These are phyloP conservation scores for Apeltes quadracus DNA, from an alignment of 2,113 vertebrate species.

Conservation along the genomic window DNA sequence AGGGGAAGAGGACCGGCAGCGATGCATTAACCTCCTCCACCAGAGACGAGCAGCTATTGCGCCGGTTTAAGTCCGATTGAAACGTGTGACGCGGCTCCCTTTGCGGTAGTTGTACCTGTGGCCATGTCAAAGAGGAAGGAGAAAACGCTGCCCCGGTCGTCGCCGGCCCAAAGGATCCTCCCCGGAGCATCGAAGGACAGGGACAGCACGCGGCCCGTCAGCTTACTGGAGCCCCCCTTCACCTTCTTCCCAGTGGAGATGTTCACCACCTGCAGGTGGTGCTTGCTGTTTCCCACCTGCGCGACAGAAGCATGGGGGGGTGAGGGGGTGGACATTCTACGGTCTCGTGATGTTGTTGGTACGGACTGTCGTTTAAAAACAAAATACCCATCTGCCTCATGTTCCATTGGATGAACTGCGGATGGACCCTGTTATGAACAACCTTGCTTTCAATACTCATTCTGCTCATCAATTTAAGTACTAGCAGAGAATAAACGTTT, in stretches of 20 bases:
- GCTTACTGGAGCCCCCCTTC: slow-evolving; percentile 90
- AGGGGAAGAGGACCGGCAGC: slow-evolving; percentile 38
- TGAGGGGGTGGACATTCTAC: no score
- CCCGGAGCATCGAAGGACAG: slow-evolving; percentile 93
- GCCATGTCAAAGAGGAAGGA: slow-evolving; percentile 96
- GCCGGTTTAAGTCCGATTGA: not conserved
- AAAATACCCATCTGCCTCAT: slow-evolving; percentile 16
- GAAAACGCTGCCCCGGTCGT: slow-evolving; percentile 91
- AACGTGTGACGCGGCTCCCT: slow-evolving; percentile 18
- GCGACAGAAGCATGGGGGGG: slow-evolving; percentile 24
- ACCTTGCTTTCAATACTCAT: slow-evolving; percentile 6
- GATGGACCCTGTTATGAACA: slow-evolving; percentile 10
- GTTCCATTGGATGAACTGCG: slow-evolving; percentile 25
- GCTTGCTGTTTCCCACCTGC: slow-evolving; percentile 92
- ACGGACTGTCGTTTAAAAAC: no score
- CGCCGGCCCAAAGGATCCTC: slow-evolving; percentile 91
- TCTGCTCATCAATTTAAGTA: slow-evolving; percentile 11
- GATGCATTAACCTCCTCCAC: slow-evolving; percentile 43
- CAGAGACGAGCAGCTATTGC: slow-evolving; percentile 2
- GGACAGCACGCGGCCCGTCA: slow-evolving; percentile 89
- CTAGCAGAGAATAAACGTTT: slow-evolving; percentile 13
- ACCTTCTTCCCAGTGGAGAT: slow-evolving; percentile 95
- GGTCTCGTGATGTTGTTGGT: no score
- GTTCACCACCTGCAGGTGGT: slow-evolving; percentile 91
- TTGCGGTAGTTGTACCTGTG: slow-evolving; percentile 81